Conservation (phyloP, 2,113 vertebrate species). For the Gadus chalcogrammus region DNA sequence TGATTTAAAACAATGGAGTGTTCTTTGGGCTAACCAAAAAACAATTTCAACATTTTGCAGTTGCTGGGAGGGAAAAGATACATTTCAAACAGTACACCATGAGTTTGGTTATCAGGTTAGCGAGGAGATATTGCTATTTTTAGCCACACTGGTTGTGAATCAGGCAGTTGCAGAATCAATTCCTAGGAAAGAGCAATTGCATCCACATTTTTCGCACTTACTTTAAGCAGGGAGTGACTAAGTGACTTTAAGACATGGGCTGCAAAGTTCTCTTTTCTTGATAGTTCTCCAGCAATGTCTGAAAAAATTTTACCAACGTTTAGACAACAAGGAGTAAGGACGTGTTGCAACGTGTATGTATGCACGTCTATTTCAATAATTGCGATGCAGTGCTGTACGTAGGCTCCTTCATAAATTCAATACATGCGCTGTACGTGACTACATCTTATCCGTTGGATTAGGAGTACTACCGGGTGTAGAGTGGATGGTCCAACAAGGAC, state of each 20-base stretch:
- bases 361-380: neutral
- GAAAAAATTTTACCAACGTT: too few species aligned
- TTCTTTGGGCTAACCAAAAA: too few species aligned
- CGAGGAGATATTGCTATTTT: too few species aligned
- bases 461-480: too few species aligned
- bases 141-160: too few species aligned
- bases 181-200: slow-evolving; percentile 31
- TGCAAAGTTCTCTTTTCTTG: neutral
- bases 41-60: too few species aligned
- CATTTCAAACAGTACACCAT: neutral
- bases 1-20: slow-evolving; percentile 15
- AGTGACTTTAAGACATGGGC: slow-evolving; percentile 12
- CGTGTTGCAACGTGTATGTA: neutral
- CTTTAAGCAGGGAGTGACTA: slow-evolving; percentile 26
- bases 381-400: neutral
- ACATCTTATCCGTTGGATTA: too few species aligned
- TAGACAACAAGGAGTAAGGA: too few species aligned
- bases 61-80: slow-evolving; percentile 9
- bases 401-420: neutral
- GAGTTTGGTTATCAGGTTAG: too few species aligned
- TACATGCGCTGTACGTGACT: too few species aligned
- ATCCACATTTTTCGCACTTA: slow-evolving; percentile 59
- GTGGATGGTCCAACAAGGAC: too few species aligned
- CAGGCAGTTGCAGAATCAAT: too few species aligned
- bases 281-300: neutral